Evolutionary conservation across 1,140 invertebrate genomes (phyloP).

Genomic region (Drosophila pseudoananassae): DNA sequence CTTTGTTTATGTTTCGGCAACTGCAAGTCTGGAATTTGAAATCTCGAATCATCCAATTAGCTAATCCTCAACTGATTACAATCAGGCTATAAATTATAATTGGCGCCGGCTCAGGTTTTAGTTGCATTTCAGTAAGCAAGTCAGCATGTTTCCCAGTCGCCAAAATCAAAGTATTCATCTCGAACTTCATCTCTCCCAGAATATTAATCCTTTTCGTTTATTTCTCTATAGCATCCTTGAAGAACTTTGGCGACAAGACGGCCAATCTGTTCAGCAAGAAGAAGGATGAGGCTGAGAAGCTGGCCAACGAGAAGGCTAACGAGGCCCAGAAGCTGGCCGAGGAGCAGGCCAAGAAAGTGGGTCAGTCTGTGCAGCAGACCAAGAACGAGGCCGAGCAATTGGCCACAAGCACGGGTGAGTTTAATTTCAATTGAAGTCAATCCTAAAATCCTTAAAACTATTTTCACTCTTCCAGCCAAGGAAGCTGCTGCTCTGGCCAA

Average conservation of each 20-base stretch:
- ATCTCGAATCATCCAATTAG: conserved; percentile 25
- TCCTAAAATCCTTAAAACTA: not conserved
- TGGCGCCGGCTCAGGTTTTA: conserved; percentile 35
- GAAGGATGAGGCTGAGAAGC: conserved; percentile 87
- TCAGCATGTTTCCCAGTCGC: conserved; percentile 61
- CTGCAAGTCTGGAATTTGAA: conserved; percentile 52
- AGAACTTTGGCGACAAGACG: conserved; percentile 87
- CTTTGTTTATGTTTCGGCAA: conserved; percentile 72
- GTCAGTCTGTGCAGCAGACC: conserved; percentile 85
- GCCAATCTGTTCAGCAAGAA: conserved; percentile 87
- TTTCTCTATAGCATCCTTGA: conserved; percentile 85
- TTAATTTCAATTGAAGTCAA: not conserved
- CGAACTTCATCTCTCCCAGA: not conserved
- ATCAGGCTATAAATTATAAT: conserved; percentile 67
- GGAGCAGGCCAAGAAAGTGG: conserved; percentile 86
- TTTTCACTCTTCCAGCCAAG: conserved; percentile 56
- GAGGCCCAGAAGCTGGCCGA: conserved; percentile 86
- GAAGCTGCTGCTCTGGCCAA: conserved; percentile 76
- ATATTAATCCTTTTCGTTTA: conserved; percentile 1
- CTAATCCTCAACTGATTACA: conserved; percentile 34
- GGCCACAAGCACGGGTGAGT: conserved; percentile 84
- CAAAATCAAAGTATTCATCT: conserved; percentile 44
- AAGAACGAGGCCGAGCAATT: conserved; percentile 85
- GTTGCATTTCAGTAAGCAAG: conserved; percentile 40
- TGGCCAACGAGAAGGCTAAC: conserved; percentile 86